Conservation (phyloP, 2,888 invertebrate species). For the Marasmarcha lunaedactyla region DNA sequence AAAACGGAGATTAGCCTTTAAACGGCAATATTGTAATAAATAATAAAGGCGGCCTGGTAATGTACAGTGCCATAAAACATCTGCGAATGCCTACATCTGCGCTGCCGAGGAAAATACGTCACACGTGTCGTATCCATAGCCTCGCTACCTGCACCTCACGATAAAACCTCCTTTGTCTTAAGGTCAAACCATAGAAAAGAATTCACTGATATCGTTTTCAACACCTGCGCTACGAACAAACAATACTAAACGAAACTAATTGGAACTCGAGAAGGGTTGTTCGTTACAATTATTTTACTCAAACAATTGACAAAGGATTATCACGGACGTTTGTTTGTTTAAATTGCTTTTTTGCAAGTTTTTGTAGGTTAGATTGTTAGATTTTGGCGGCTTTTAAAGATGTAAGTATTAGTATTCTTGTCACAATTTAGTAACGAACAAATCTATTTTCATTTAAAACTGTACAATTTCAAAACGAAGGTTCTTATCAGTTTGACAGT, state of each 20-base stretch:
- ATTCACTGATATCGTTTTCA: conserved; percentile 13
- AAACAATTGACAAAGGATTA: too few relatives aligned
- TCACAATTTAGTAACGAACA: too few relatives aligned
- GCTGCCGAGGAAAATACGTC: conserved; percentile 60
- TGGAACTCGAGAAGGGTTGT: too few relatives aligned
- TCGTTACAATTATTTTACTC: too few relatives aligned
- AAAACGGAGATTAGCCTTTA: conserved; percentile 64
- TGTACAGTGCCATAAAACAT: conserved; percentile 66
- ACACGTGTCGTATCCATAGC: conserved; percentile 55
- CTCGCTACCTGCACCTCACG: conserved; percentile 34
- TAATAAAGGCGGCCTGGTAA: conserved; percentile 63
- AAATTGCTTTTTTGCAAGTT: too few relatives aligned
- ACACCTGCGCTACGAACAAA: conserved; percentile 37
- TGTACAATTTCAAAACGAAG: too few relatives aligned
- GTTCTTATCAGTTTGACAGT: too few relatives aligned
- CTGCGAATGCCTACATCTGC: conserved; percentile 63
- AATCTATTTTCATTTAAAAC: too few relatives aligned
- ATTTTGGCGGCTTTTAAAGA: too few relatives aligned
- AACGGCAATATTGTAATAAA: conserved; percentile 67
- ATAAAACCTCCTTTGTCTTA: conserved; percentile 21
- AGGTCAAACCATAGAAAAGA: background rate
- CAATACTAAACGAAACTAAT: conserved; percentile 11
- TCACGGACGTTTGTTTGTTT: too few relatives aligned
- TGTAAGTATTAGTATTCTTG: too few relatives aligned
- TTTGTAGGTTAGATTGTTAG: too few relatives aligned